Percentiles rank a stretch among this genome's conserved stretches.
These are phyloP conservation scores for Syrrhaptes paradoxus DNA, from an alignment of 2,113 vertebrate genomes.

Conservation along the genomic window DNA sequence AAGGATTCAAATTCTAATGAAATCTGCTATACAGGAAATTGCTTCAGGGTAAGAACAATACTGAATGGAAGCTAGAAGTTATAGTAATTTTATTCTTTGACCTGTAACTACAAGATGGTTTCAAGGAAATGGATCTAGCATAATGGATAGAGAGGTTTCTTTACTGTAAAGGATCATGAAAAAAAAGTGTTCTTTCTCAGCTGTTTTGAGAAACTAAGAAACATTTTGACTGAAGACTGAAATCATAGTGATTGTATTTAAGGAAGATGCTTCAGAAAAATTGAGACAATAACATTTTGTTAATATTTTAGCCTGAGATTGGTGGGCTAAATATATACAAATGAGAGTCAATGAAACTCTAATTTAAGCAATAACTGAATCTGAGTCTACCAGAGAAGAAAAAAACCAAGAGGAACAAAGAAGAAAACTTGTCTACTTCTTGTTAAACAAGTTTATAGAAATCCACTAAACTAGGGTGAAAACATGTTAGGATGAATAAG, in stretches of 20 bases:
- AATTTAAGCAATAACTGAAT: neutral
- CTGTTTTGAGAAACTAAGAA: neutral
- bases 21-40: neutral
- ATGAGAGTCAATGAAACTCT: neutral
- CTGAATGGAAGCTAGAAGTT: neutral
- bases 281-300: neutral
- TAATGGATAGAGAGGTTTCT: neutral
- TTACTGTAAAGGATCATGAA: neutral
- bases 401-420: neutral
- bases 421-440: neutral
- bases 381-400: neutral
- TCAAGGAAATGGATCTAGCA: neutral
- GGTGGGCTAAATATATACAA: rapidly evolving
- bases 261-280: neutral
- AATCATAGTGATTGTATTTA: neutral
- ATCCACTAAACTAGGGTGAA: neutral
- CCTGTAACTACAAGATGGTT: neutral
- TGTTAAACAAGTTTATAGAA: neutral
- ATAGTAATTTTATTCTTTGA: neutral
- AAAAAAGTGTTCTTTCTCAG: neutral
- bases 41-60: neutral
- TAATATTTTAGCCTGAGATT: neutral
- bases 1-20: neutral
- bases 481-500: neutral
- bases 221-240: neutral